phyloP scores from a whole-genome alignment of 2,113 vertebrate genomes.

The Ornithorhynchus anatinus region DNA sequence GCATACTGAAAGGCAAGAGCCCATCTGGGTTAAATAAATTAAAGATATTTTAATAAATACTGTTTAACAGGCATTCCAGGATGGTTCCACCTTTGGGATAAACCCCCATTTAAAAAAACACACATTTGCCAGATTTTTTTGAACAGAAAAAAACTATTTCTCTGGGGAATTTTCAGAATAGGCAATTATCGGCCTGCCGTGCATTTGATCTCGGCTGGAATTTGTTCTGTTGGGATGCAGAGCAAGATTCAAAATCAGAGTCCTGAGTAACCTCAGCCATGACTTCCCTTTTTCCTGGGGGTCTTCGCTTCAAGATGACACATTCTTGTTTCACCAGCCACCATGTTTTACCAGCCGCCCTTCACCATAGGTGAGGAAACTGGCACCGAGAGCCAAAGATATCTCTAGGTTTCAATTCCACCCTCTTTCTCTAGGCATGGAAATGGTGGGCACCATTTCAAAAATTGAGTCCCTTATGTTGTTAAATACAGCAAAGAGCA shows the following conservation, averaged over 20 bases:
- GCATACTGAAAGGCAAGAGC: slow-evolving; percentile 35
- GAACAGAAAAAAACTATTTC: slow-evolving; percentile 9
- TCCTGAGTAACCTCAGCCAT: no score
- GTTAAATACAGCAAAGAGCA: slow-evolving; percentile 54
- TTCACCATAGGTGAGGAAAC: no score
- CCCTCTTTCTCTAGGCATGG: slow-evolving; percentile 8
- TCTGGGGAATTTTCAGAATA: slow-evolving; percentile 25
- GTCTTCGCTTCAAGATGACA: not conserved
- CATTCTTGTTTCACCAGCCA: not conserved
- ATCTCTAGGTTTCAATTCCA: not conserved
- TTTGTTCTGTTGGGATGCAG: no score
- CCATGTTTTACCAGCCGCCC: no score
- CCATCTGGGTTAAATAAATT: not conserved
- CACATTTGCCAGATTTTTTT: not conserved
- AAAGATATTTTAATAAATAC: not conserved
- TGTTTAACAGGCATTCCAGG: not conserved
- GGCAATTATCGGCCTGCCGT: no score
- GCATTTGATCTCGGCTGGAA: no score
- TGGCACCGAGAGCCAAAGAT: not conserved
- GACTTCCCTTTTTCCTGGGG: not conserved
- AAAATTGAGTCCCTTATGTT: slow-evolving; percentile 51
- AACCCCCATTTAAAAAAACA: slow-evolving; percentile 21
- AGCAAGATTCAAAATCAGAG: no score
- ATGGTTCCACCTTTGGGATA: slow-evolving; percentile 10
- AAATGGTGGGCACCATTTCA: slow-evolving; percentile 7